Evolutionary conservation across 1,140 invertebrate genomes (phyloP).

Genomic region (Caerostris extrusa): DNA sequence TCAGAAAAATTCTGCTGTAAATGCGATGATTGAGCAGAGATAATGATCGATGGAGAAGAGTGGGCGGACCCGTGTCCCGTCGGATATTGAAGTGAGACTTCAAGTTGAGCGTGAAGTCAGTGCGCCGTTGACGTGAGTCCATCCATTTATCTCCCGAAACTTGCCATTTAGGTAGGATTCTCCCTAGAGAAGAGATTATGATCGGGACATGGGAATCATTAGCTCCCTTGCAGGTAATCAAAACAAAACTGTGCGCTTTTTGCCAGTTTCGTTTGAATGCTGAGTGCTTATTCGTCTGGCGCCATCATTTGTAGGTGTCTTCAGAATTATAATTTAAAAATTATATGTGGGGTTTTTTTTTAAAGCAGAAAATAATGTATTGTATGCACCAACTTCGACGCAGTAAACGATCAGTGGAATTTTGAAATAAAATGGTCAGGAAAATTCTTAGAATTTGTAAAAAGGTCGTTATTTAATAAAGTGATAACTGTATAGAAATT

Average conservation of each 20-base stretch:
- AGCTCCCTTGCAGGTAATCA: not conserved
- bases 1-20: not conserved
- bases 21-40: not conserved
- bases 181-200: not conserved
- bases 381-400: too few species aligned
- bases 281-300: too few species aligned
- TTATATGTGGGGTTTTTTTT: too few species aligned
- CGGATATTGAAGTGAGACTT: conserved; percentile 25
- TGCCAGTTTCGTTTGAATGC: not conserved
- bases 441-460: too few species aligned
- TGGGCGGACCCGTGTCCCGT: not conserved
- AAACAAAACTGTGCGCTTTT: not conserved
- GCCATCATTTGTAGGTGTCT: too few species aligned
- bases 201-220: not conserved
- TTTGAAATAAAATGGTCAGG: too few species aligned
- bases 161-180: not conserved
- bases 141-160: not conserved
- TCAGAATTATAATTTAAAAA: too few species aligned
- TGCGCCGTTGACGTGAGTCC: conserved; percentile 2
- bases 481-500: too few species aligned
- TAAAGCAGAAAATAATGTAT: too few species aligned
- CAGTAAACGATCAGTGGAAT: too few species aligned
- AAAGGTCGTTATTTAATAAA: too few species aligned
- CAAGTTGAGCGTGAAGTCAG: not conserved
- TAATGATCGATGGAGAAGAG: not conserved